Evolutionary conservation across 2,888 invertebrate species (phyloP), one percentile per base, ranked within the genome.

Genomic region (Oxystoma pomonae): DNA sequence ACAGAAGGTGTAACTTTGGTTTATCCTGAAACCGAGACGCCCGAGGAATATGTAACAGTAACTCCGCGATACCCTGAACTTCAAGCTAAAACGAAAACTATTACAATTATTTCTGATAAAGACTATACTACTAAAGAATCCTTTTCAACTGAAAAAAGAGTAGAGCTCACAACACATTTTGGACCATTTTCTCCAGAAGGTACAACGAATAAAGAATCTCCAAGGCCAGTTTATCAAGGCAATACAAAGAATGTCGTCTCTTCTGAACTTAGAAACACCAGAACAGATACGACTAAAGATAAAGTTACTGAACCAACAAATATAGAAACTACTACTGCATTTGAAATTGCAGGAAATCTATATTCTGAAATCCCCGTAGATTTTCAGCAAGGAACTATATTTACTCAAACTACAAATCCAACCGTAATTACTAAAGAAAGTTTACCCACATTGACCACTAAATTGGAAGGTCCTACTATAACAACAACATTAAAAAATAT

Each of bases 1-100:
- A 67, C 68, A 9, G 70, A 71, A 67, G 58, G 61, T 60, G 69
- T 70, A 55, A 63, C 67, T 35, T 64, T 71, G 19, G 63, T 73
- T 55, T 71, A 66, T 67, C 72, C 73, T 20, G 57, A 58, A 61
- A 73, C 71, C 16, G 69, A 68, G 19, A 71, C 71, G 16, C 67
- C 69, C 12, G 71, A 72, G 62, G 63, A 67, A 59, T 67, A 69
- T 64, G 60, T 72, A 16, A 73, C 71, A 52, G 66, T 71, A 20
- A 72, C 72, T 20, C 70, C 73, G 2, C 63, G 68, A 59, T 71
- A 71, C 58, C 63, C 67, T n/a, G 35, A 35, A 35, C 35, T 35
- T 3, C 35, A 12, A 3, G 12, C 35, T 12, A 12, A 35, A 35
- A 35, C 12, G 3, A 35, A 35, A 35, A 35, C 35, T 35, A 35